phyloP scores from a whole-genome alignment of 1,140 invertebrate species.

The Cyclina sinensis region DNA sequence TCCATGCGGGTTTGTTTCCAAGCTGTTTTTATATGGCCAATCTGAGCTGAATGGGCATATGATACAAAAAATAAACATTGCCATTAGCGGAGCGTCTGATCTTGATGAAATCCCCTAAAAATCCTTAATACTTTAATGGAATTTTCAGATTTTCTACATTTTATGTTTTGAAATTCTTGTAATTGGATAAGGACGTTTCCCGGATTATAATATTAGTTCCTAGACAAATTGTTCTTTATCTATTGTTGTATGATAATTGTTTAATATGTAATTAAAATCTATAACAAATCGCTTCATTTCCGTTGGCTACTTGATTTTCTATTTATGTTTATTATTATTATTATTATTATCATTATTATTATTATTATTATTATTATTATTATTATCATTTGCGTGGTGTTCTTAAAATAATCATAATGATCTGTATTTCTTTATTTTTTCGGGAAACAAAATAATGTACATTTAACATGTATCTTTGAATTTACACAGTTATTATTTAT shows the following conservation, averaged over 20 bases:
- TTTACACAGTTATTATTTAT: too few species aligned
- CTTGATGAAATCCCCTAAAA: conserved; percentile 16
- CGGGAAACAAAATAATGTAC: too few species aligned
- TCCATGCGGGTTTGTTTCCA: not conserved
- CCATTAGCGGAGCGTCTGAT: conserved; percentile 52
- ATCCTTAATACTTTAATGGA: conserved; percentile 61
- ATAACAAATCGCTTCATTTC: too few species aligned
- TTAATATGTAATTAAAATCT: not conserved
- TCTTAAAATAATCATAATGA: too few species aligned
- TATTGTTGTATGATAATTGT: not conserved
- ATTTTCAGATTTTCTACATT: conserved; percentile 25
- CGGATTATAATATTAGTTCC: conserved; percentile 17
- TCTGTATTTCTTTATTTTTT: too few species aligned
- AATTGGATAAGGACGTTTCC: conserved; percentile 59
- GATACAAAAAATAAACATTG: conserved; percentile 46
- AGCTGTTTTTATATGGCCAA: conserved; percentile 15
- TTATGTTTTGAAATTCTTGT: conserved; percentile 35
- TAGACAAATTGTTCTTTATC: not conserved
- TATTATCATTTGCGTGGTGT: too few species aligned
- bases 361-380: too few species aligned
- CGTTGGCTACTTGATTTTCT: too few species aligned
- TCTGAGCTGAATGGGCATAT: conserved; percentile 8
- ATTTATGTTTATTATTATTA: too few species aligned
- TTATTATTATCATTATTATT: too few species aligned
- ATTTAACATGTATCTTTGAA: too few species aligned